These are phyloP conservation scores for Condylura cristata DNA, from an alignment of 2,113 vertebrate species.

Conservation along the genomic window DNA sequence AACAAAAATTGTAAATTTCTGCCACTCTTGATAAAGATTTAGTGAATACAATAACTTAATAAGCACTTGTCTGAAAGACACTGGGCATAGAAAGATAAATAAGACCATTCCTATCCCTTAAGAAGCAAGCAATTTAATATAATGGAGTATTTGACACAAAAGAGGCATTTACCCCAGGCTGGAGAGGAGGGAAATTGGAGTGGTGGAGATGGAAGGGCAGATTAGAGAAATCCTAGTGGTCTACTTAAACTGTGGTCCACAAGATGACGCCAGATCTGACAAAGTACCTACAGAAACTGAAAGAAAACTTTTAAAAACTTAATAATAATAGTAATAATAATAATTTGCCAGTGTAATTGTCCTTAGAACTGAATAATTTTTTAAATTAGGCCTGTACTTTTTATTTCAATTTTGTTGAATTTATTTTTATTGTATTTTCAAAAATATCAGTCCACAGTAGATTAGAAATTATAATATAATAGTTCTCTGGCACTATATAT, in stretches of 20 bases:
- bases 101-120: background rate
- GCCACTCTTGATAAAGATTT: background rate
- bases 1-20: slow-evolving; percentile 17
- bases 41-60: background rate
- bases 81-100: background rate
- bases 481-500: background rate
- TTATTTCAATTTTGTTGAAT: slow-evolving; percentile 19
- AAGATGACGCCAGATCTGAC: background rate
- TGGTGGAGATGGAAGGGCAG: background rate
- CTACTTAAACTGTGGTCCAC: background rate
- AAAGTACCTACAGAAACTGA: background rate
- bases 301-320: background rate
- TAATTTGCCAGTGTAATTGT: background rate
- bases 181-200: background rate
- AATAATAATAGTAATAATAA: background rate
- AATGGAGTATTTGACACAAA: slow-evolving; percentile 28
- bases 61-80: background rate
- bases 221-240: slow-evolving; percentile 18
- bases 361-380: background rate
- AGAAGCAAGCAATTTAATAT: background rate
- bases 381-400: background rate
- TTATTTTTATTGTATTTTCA: slow-evolving; percentile 5
- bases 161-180: slow-evolving; percentile 7
- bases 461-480: background rate
- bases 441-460: background rate